Conservation (phyloP, 2,888 invertebrate genomes). For the Drosophila kokeensis region DNA sequence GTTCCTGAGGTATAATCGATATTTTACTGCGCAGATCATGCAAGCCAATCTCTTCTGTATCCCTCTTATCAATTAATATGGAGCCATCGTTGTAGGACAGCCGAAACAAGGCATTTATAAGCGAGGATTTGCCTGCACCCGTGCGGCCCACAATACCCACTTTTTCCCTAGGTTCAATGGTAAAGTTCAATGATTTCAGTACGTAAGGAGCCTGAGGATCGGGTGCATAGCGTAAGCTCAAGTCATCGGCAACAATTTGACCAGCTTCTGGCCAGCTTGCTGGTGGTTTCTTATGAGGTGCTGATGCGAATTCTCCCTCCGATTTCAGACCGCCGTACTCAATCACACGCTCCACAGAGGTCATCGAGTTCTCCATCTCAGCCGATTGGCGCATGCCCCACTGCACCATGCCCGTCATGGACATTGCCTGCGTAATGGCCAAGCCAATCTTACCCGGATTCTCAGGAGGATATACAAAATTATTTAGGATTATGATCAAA, state of each 20-base stretch:
- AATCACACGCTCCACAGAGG: constrained; percentile 92
- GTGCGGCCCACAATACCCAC: constrained; percentile 90
- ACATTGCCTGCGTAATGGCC: constrained; percentile 92
- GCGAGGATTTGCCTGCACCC: constrained; percentile 90
- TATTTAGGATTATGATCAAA: constrained; percentile 92
- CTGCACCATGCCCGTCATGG: constrained; percentile 88
- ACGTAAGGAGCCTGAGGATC: constrained; percentile 88
- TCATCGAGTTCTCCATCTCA: constrained; percentile 94
- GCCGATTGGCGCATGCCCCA: constrained; percentile 98
- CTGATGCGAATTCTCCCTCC: constrained; percentile 88
- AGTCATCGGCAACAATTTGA: constrained; percentile 88
- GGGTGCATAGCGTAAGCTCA: constrained; percentile 90
- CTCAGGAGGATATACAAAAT: constrained; percentile 90
- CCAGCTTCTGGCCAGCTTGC: constrained; percentile 90
- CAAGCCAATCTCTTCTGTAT: constrained; percentile 89
- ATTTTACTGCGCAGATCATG: constrained; percentile 91
- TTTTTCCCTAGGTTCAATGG: constrained; percentile 88
- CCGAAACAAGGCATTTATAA: constrained; percentile 91
- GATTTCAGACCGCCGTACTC: constrained; percentile 87
- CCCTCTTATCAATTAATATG: constrained; percentile 92
- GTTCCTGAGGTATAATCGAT: constrained; percentile 94
- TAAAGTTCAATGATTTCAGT: constrained; percentile 89
- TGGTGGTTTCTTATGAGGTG: constrained; percentile 88
- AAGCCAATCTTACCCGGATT: constrained; percentile 91
- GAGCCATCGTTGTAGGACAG: constrained; percentile 91